A percentile compares a stretch with the other conserved stretches of the same genome.
These are phyloP conservation scores for Heliconius hortense DNA, from an alignment of 2,888 invertebrate genomes.

Conservation along the genomic window DNA sequence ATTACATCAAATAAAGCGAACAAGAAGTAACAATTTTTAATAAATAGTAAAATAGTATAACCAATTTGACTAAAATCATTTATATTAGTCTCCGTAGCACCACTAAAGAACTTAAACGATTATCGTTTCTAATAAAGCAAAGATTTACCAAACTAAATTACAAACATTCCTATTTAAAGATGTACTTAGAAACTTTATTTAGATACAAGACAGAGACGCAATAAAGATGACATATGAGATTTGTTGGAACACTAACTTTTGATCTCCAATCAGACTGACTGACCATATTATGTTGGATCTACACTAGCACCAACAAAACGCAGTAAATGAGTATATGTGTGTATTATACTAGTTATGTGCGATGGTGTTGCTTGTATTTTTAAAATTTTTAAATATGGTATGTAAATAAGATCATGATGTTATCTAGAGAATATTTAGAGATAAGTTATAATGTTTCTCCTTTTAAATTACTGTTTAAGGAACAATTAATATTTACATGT, in stretches of 20 bases:
- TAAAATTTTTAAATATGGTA: neutral
- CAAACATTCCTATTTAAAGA: conserved; percentile 14
- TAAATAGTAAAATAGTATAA: neutral
- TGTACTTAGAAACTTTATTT: conserved; percentile 20
- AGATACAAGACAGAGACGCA: conserved; percentile 20
- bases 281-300: conserved; percentile 31
- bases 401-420: neutral
- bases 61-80: neutral
- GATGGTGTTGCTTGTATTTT: neutral
- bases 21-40: too few species aligned
- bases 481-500: too few species aligned
- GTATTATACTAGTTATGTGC: neutral
- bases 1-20: neutral
- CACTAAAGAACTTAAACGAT: neutral
- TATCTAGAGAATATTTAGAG: too few species aligned
- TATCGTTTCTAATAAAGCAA: neutral
- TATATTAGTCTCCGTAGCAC: neutral
- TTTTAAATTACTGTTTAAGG: too few species aligned
- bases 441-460: too few species aligned
- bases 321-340: conserved; percentile 7
- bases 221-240: conserved; percentile 30
- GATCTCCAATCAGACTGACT: conserved; percentile 41
- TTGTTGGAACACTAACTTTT: conserved; percentile 23
- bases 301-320: neutral
- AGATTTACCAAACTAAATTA: conserved; percentile 15